A percentile compares a stretch with the other conserved stretches of the same genome.
These are phyloP conservation scores for Gorsachius goisagi DNA, from an alignment of 2,113 vertebrate genomes.

Conservation along the genomic window DNA sequence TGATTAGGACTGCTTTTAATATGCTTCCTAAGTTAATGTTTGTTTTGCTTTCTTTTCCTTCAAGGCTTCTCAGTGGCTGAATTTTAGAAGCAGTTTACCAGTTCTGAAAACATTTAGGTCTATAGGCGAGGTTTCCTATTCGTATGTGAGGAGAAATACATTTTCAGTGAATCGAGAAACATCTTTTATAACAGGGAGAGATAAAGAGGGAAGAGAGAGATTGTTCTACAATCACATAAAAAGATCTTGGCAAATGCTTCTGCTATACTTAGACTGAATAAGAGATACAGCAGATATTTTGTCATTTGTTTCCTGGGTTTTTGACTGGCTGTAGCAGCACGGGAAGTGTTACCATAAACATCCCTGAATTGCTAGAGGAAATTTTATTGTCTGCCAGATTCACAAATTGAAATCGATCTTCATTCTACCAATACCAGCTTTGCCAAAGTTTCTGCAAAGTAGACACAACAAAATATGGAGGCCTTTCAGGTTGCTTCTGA, in stretches of 20 bases:
- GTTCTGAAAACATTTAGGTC: background rate
- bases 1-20: background rate
- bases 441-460: constrained; percentile 50
- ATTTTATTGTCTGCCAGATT: constrained; percentile 57
- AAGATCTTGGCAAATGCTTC: background rate
- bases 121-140: background rate
- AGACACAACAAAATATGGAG: constrained; percentile 5
- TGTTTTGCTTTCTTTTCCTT: background rate
- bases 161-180: background rate
- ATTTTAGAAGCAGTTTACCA: background rate
- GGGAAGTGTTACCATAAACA: constrained; percentile 49
- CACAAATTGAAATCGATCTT: constrained; percentile 67
- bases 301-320: background rate
- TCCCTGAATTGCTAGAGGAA: background rate
- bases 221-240: background rate
- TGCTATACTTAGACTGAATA: background rate
- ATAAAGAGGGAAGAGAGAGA: background rate
- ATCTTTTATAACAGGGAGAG: background rate
- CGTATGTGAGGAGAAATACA: background rate
- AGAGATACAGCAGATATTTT: background rate
- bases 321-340: background rate
- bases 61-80: background rate
- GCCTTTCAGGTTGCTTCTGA: constrained; percentile 75
- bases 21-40: background rate
- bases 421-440: constrained; percentile 17